A percentile compares a stretch with the other conserved stretches of the same genome.
Evolutionary conservation across 2,113 vertebrate genomes (phyloP).

Genomic region (Amphilophus citrinellus): DNA sequence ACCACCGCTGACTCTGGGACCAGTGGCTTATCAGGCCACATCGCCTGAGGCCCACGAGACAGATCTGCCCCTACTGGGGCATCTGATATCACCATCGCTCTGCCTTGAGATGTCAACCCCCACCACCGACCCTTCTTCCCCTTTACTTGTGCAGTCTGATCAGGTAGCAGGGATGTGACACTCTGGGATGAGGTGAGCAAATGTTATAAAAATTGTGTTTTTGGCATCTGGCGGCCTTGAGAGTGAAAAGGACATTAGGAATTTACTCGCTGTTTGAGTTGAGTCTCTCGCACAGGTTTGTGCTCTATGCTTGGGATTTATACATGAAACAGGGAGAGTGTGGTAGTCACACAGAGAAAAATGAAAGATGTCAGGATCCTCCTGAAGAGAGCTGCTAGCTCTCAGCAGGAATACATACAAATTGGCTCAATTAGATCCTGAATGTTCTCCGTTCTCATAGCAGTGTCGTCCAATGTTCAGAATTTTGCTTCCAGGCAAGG

Average conservation of each 20-base stretch:
- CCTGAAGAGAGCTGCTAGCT: slow-evolving; percentile 38
- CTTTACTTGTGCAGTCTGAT: slow-evolving; percentile 60
- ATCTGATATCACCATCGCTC: slow-evolving; percentile 83
- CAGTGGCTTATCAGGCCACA: slow-evolving; percentile 83
- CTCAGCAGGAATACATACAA: slow-evolving; percentile 65
- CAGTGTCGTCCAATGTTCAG: slow-evolving; percentile 41
- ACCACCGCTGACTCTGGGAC: slow-evolving; percentile 77
- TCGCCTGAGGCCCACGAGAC: slow-evolving; percentile 76
- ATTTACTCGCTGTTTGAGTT: slow-evolving; percentile 38
- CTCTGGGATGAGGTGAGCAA: slow-evolving; percentile 68
- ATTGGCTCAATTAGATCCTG: slow-evolving; percentile 70
- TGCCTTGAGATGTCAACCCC: slow-evolving; percentile 77
- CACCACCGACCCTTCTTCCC: slow-evolving; percentile 39
- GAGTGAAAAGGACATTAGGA: slow-evolving; percentile 51
- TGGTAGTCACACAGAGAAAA: slow-evolving; percentile 38
- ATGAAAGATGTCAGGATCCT: slow-evolving; percentile 30
- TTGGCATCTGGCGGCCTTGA: slow-evolving; percentile 55
- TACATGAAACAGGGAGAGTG: slow-evolving; percentile 27
- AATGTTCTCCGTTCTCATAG: slow-evolving; percentile 34
- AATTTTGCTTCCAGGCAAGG: slow-evolving; percentile 51
- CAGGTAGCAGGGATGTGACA: slow-evolving; percentile 64
- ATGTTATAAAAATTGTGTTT: slow-evolving; percentile 60
- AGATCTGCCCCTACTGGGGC: slow-evolving; percentile 77
- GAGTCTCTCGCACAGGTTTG: slow-evolving; percentile 11
- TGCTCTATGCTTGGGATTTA: slow-evolving; percentile 22